Percentiles rank a stretch among this genome's conserved stretches.
Conservation (phyloP, 2,888 invertebrate species). For the Amphipoea oculea region DNA sequence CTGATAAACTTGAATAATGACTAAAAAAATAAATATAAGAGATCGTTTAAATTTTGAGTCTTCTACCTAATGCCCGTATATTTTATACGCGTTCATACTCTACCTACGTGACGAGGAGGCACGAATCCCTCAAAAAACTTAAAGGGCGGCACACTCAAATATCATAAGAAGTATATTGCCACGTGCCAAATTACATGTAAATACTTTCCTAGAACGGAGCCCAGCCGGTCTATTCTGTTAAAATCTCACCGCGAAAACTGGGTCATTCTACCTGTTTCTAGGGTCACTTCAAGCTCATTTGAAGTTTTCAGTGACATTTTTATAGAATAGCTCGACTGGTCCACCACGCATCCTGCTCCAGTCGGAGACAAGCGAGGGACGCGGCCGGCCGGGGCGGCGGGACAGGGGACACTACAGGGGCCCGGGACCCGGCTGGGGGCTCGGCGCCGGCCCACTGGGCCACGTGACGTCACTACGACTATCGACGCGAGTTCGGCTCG, state of each 20-base stretch:
- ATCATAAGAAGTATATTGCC: conserved; percentile 48
- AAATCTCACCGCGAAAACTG: neutral
- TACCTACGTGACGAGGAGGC: conserved; percentile 50
- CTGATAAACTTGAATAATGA: conserved; percentile 63
- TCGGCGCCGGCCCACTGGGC: conserved; percentile 26
- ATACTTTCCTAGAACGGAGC: conserved; percentile 23
- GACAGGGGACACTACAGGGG: neutral
- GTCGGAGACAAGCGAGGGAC: neutral
- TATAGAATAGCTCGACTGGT: neutral
- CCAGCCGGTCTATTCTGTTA: neutral
- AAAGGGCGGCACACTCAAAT: conserved; percentile 49
- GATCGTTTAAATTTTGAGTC: conserved; percentile 77
- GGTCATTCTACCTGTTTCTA: too few species aligned
- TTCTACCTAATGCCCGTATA: conserved; percentile 72
- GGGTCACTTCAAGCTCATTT: neutral
- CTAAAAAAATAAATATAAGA: conserved; percentile 75
- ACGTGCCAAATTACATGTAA: conserved; percentile 50
- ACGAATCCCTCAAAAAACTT: conserved; percentile 43
- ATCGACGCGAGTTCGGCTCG: conserved; percentile 19
- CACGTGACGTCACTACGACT: conserved; percentile 31
- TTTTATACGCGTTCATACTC: conserved; percentile 51
- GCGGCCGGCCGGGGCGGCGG: conserved; percentile 3
- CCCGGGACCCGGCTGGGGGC: conserved; percentile 5
- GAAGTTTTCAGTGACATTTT: neutral
- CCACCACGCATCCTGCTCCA: neutral